phyloP scores from a whole-genome alignment of 2,113 vertebrate genomes.

The Nycticebus coucang region DNA sequence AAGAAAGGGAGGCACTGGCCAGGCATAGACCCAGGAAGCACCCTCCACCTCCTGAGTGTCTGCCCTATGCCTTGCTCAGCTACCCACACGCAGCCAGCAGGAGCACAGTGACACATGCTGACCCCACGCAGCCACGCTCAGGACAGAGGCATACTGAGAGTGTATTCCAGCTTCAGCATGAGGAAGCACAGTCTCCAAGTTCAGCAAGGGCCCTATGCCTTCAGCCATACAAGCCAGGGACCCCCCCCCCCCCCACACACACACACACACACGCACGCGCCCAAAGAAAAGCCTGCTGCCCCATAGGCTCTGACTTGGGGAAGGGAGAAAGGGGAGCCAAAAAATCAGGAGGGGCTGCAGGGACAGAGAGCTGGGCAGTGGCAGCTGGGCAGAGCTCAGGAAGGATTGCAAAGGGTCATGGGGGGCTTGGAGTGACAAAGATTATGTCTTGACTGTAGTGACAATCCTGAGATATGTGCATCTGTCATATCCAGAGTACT shows the following conservation, averaged over 20 bases:
- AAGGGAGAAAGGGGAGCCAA: background rate
- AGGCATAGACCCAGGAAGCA: background rate
- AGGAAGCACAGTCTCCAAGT: background rate
- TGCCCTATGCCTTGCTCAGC: background rate
- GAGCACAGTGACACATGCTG: background rate
- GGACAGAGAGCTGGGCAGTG: no score
- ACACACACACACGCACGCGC: no score
- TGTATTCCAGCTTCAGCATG: no score
- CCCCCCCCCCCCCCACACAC: no score
- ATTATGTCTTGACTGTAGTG: background rate
- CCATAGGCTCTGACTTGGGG: background rate
- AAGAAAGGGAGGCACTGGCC: background rate
- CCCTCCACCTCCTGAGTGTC: background rate
- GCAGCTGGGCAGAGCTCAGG: no score
- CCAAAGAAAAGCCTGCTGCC: background rate
- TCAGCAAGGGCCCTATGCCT: background rate
- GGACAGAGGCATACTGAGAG: background rate
- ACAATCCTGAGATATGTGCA: background rate
- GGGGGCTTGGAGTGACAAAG: background rate
- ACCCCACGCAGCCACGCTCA: background rate
- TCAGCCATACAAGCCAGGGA: background rate
- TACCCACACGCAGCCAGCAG: background rate
- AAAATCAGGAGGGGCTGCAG: background rate
- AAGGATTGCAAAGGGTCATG: accelerated
- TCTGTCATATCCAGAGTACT: background rate